Evolutionary conservation across 1,140 invertebrate genomes (phyloP).

Genomic region (Capitella teleta): DNA sequence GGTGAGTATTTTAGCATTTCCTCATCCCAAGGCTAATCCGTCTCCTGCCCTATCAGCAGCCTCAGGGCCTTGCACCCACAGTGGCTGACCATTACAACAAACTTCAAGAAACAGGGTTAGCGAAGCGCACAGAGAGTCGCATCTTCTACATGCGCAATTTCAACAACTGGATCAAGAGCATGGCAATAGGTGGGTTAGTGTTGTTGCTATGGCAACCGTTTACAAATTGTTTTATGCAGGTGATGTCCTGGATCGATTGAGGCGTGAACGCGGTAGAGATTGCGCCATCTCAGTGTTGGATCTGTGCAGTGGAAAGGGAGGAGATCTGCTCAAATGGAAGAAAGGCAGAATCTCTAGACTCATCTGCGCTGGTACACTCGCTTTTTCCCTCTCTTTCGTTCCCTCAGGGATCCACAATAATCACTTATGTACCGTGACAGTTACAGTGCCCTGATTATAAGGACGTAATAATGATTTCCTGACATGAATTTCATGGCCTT

Average conservation of each 20-base stretch:
- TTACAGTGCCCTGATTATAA: too few species aligned
- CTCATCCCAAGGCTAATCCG: too few species aligned
- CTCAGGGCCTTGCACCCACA: neutral
- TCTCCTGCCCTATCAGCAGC: too few species aligned
- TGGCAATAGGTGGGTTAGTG: conserved; percentile 56
- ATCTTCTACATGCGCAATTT: conserved; percentile 92
- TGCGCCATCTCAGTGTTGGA: conserved; percentile 46
- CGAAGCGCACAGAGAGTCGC: conserved; percentile 66
- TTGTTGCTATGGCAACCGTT: neutral
- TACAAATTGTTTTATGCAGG: conserved; percentile 15
- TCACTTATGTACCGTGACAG: too few species aligned
- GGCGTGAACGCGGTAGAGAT: conserved; percentile 10
- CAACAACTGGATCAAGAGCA: conserved; percentile 98
- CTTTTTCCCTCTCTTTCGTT: neutral
- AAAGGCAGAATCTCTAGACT: conserved; percentile 70
- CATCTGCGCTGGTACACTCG: conserved; percentile 76
- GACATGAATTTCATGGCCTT: too few species aligned
- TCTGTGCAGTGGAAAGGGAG: conserved; percentile 80
- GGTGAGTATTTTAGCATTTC: too few species aligned
- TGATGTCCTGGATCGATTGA: conserved; percentile 23
- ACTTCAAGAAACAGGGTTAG: conserved; percentile 60
- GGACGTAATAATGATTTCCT: too few species aligned
- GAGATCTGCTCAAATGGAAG: conserved; percentile 90
- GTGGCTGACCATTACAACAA: conserved; percentile 46
- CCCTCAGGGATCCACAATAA: conserved; percentile 75